Percentiles rank a stretch among this genome's conserved stretches.
These are phyloP conservation scores for Drosophila equinoxialis DNA, from an alignment of 1,140 invertebrate species.

Conservation along the genomic window DNA sequence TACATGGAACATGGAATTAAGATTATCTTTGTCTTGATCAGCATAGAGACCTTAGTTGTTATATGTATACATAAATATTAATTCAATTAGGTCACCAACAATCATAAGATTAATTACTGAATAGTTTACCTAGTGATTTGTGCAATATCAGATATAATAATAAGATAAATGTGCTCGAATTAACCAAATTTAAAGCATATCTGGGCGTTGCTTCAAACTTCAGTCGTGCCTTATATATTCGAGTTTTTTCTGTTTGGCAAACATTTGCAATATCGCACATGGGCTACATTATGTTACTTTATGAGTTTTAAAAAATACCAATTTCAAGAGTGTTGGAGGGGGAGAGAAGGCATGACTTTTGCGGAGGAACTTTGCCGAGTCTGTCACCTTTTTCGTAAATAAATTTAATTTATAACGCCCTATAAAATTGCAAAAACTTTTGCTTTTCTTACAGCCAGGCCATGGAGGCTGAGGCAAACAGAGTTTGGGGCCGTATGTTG, in stretches of 20 bases:
- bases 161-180: no score
- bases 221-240: background rate
- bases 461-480: background rate
- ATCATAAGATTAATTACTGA: no score
- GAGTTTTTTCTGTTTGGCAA: slow-evolving; percentile 23
- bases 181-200: background rate
- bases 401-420: slow-evolving; percentile 53
- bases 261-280: slow-evolving; percentile 35
- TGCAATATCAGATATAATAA: no score
- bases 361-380: slow-evolving; percentile 35
- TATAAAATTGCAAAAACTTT: slow-evolving; percentile 47
- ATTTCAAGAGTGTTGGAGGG: background rate
- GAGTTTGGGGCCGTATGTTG: slow-evolving; percentile 8
- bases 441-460: slow-evolving; percentile 6
- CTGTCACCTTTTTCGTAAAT: slow-evolving; percentile 58
- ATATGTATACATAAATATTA: no score
- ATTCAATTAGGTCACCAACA: no score
- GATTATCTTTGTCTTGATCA: no score
- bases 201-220: background rate
- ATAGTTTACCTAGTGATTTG: no score
- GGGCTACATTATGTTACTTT: slow-evolving; percentile 37
- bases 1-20: no score
- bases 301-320: slow-evolving; percentile 57
- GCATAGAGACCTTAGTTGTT: no score
- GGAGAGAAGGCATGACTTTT: slow-evolving; percentile 18